phyloP scores from a whole-genome alignment of 2,888 invertebrate genomes.

The Melikaiella ostensackeni region DNA sequence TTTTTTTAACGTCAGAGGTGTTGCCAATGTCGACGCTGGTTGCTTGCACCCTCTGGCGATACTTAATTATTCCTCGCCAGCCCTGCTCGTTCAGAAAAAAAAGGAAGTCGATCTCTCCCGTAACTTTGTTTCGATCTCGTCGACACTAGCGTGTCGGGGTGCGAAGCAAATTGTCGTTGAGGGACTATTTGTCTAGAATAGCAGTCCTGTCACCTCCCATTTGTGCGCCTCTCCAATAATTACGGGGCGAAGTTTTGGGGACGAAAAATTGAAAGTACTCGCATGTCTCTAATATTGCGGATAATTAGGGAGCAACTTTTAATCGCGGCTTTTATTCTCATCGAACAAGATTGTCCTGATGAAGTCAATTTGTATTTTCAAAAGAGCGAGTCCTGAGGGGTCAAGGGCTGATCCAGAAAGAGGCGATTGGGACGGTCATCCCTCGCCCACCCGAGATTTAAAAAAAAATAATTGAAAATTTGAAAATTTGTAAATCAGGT shows the following conservation, averaged over 20 bases:
- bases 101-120: slow-evolving; percentile 60
- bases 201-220: slow-evolving; percentile 47
- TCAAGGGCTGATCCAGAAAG: too few species aligned
- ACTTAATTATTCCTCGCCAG: slow-evolving; percentile 71
- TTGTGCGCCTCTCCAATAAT: slow-evolving; percentile 53
- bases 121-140: slow-evolving; percentile 70
- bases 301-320: slow-evolving; percentile 30
- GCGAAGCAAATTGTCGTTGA: slow-evolving; percentile 61
- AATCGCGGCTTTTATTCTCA: background rate
- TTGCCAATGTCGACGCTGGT: slow-evolving; percentile 22
- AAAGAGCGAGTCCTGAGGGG: too few species aligned
- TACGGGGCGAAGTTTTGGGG: slow-evolving; percentile 33
- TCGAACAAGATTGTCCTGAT: too few species aligned
- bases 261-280: slow-evolving; percentile 45
- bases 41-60: slow-evolving; percentile 63
- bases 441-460: too few species aligned
- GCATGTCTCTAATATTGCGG: slow-evolving; percentile 26
- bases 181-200: slow-evolving; percentile 63
- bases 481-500: too few species aligned
- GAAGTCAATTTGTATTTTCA: too few species aligned
- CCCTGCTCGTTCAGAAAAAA: slow-evolving; percentile 58
- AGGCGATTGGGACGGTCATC: too few species aligned
- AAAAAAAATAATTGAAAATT: too few species aligned
- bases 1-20: slow-evolving; percentile 54
- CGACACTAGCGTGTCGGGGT: slow-evolving; percentile 55